Evolutionary conservation across 2,113 vertebrate species (phyloP), one percentile per base, ranked within the genome.

Genomic region (Saccopteryx leptura): DNA sequence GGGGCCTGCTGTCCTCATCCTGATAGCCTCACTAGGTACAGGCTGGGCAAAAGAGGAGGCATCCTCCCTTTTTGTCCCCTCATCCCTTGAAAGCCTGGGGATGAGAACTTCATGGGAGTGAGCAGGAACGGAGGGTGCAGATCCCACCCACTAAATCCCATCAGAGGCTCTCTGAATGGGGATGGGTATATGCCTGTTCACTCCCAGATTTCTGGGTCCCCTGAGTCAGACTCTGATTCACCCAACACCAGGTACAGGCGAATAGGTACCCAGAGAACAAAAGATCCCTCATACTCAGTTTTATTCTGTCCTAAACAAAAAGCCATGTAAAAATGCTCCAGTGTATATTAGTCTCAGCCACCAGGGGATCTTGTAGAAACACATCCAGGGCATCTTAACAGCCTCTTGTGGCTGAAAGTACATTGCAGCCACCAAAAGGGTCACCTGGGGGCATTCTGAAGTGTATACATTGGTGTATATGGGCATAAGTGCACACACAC

Each of bases 171-270:
- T 14, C 5, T 2, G 52, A n/a, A 33, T 58, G 15, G 28, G 26
- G 39, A 82, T 50, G 11, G n/a, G 48, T 13, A 68, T 26, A 74
- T 2, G 3, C 58, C 50, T 91, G 74, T 26, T 65, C 46, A 69
- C 79, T 66, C 26, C 17, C 5, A 0, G 60, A 7, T 39, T 90
- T 9, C 4, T 13, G 24, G 78, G 65, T 18, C 19, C 68, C 92
- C 66, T 95, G 89, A 94, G 79, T 94, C 83, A 83, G 12, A 5
- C 4, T 7, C 33, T 81, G 52, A 81, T 46, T 92, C 87, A 91
- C 9, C 26, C 19, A 52, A 83, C 48, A 31, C 33, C 69, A 65
- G 61, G 54, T 4, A n/a, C n/a, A 54, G 1, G 1, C n/a, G 39
- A 74, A 33, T 58, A 69, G 58, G 19, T 52, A 2, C 31, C 52